phyloP scores from a whole-genome alignment of 2,797 vertebrate genomes.

The Rhyacichthys aspro region DNA sequence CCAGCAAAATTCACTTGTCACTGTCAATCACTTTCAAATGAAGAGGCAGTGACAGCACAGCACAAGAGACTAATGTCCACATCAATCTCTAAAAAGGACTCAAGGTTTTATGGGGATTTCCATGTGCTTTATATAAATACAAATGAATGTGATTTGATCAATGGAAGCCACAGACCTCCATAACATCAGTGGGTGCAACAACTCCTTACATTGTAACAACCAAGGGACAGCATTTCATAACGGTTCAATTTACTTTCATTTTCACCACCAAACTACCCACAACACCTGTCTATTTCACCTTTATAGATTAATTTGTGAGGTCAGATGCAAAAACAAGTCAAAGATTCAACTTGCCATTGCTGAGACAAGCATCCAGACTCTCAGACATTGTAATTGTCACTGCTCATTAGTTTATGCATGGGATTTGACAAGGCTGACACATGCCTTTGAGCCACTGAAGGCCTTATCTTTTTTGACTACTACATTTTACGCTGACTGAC shows the following conservation, averaged over 20 bases:
- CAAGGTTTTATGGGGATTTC: slow-evolving; percentile 1
- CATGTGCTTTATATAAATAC: background rate
- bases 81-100: slow-evolving; percentile 38
- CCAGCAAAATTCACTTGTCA: slow-evolving; percentile 46
- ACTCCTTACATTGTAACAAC: no score
- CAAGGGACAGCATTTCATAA: no score
- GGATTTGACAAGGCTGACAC: slow-evolving; percentile 16
- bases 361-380: slow-evolving; percentile 1
- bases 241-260: background rate
- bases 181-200: no score
- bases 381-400: slow-evolving; percentile 11
- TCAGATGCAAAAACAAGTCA: slow-evolving; percentile 16
- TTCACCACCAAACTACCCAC: no score
- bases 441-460: slow-evolving; percentile 32
- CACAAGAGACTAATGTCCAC: slow-evolving; percentile 14
- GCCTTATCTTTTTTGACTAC: slow-evolving; percentile 38
- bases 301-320: background rate
- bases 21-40: slow-evolving; percentile 55
- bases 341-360: slow-evolving; percentile 13
- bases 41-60: slow-evolving; percentile 28
- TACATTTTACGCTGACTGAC: slow-evolving; percentile 36
- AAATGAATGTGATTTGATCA: background rate
- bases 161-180: no score
- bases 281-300: background rate
- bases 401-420: slow-evolving; percentile 21